A percentile compares a stretch with the other conserved stretches of the same genome.
phyloP scores from a whole-genome alignment of 2,888 invertebrate species.

The Eueremaeus valkanovi region DNA sequence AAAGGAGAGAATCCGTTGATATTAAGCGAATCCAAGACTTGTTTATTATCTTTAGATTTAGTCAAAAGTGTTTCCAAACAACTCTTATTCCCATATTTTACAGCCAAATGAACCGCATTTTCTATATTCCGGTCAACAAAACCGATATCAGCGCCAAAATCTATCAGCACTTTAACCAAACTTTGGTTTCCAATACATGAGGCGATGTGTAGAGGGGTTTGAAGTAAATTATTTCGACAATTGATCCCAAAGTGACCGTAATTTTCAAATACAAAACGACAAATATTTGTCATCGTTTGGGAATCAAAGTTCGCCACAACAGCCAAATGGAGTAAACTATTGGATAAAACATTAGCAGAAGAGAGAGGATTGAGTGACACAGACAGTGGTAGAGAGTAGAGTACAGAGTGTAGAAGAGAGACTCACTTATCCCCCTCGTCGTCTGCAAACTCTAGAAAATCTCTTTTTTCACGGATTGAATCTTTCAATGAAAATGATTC shows the following conservation, averaged over 20 bases:
- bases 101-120: constrained; percentile 17
- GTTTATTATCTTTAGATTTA: neutral
- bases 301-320: constrained; percentile 2
- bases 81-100: constrained; percentile 10
- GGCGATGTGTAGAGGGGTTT: constrained; percentile 24
- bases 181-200: constrained; percentile 1
- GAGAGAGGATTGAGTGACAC: neutral
- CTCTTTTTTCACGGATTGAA: neutral
- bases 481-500: neutral
- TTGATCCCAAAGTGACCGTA: neutral
- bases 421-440: constrained; percentile 14
- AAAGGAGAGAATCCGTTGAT: constrained; percentile 9
- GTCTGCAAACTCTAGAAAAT: neutral
- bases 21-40: constrained; percentile 9
- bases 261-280: neutral
- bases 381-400: neutral
- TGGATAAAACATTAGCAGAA: neutral
- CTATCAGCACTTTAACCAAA: neutral
- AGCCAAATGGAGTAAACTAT: constrained; percentile 29
- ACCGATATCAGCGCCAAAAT: constrained; percentile 20
- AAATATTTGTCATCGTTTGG: neutral
- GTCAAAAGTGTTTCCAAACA: constrained; percentile 10
- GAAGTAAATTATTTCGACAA: constrained; percentile 15
- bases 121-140: constrained; percentile 10
- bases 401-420: too few relatives aligned